Evolutionary conservation across 2,113 vertebrate genomes (phyloP).

Genomic region (Phyllopteryx taeniolatus): DNA sequence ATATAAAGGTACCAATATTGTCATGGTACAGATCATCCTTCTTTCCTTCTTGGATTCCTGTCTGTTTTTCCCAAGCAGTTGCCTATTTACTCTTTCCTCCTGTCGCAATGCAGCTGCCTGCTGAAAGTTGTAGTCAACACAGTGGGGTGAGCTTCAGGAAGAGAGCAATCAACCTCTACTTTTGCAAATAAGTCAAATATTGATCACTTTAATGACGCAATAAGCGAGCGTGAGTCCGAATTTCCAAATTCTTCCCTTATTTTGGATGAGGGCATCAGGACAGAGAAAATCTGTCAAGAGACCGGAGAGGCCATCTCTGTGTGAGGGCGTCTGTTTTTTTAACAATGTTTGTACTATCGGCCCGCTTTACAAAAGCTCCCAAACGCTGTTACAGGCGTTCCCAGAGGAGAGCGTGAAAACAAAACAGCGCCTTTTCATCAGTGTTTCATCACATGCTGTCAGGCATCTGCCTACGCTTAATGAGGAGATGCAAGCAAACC

Average conservation of each 20-base stretch:
- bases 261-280: neutral
- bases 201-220: neutral
- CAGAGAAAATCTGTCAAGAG: neutral
- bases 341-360: slow-evolving; percentile 7
- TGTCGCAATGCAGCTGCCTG: neutral
- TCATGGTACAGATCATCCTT: too few species aligned
- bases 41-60: neutral
- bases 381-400: slow-evolving; percentile 12
- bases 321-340: slow-evolving; percentile 5
- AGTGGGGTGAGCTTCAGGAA: too few species aligned
- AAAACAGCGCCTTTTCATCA: slow-evolving; percentile 33
- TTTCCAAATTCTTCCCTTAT: too few species aligned
- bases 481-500: slow-evolving; percentile 37
- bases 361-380: neutral
- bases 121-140: neutral
- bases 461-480: slow-evolving; percentile 31
- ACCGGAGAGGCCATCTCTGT: neutral
- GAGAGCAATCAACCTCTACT: too few species aligned
- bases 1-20: too few species aligned
- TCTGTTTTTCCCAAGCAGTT: neutral
- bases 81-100: neutral
- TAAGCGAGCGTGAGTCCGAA: too few species aligned
- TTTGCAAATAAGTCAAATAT: too few species aligned
- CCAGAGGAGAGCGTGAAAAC: slow-evolving; percentile 7
- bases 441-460: slow-evolving; percentile 38